These are phyloP conservation scores for Ptychochromis oligacanthus DNA, from an alignment of 2,113 vertebrate species.

Conservation along the genomic window DNA sequence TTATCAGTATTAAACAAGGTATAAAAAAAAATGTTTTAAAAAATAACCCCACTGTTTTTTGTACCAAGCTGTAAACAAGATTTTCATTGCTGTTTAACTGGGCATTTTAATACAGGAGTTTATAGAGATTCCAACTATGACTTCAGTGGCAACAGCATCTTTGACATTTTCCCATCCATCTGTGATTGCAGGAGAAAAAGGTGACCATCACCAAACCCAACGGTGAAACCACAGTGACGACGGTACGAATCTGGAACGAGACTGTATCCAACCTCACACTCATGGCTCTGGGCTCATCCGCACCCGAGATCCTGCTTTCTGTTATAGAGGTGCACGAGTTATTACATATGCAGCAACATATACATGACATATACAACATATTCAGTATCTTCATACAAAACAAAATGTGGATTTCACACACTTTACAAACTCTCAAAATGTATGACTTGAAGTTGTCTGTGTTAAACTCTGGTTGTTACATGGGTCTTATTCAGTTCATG, in stretches of 20 bases:
- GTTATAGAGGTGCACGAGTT: slow-evolving; percentile 87
- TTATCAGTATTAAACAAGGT: background rate
- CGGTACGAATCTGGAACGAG: slow-evolving; percentile 95
- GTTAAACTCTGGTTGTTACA: background rate
- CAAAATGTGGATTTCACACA: background rate
- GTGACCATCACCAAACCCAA: slow-evolving; percentile 92
- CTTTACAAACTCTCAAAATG: background rate
- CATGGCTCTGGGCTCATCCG: slow-evolving; percentile 95
- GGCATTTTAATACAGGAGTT: background rate
- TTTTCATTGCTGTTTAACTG: background rate
- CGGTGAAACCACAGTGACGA: slow-evolving; percentile 88
- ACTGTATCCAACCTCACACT: slow-evolving; percentile 95
- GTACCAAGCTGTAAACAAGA: accelerated
- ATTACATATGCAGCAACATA: background rate
- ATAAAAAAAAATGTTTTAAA: too few relatives aligned
- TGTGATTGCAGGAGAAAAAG: slow-evolving; percentile 85
- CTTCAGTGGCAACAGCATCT: background rate
- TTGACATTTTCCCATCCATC: background rate
- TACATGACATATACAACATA: background rate
- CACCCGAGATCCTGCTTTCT: slow-evolving; percentile 92
- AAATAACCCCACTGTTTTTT: background rate
- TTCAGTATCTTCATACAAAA: background rate
- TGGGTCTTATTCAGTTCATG: background rate
- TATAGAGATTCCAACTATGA: background rate
- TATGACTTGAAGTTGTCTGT: background rate